Conservation (phyloP, 2,888 invertebrate species). For the Tridacna gigas region DNA sequence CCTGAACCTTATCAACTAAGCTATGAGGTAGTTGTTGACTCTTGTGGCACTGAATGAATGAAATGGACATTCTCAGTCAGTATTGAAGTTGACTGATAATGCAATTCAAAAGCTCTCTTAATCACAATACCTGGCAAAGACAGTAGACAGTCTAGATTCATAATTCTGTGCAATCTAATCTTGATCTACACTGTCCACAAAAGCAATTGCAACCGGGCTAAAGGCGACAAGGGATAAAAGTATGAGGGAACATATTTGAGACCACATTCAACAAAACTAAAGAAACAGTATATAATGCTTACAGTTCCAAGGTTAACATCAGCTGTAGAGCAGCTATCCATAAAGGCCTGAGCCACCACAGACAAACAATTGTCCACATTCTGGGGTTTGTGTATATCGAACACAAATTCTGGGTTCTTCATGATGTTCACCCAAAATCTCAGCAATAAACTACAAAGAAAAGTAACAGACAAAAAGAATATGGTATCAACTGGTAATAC, state of each 20-base stretch:
- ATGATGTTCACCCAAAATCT: conserved; percentile 99
- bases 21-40: no score
- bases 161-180: no score
- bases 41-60: no score
- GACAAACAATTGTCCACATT: conserved; percentile 99
- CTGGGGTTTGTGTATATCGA: conserved; percentile 98
- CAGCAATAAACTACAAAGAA: conserved; percentile 86
- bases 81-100: no score
- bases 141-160: no score
- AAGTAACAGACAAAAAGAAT: neutral
- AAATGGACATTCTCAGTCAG: no score
- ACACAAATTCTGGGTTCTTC: conserved; percentile 99
- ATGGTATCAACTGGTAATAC: neutral
- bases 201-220: neutral
- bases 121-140: no score
- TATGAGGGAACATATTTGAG: neutral
- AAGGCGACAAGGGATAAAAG: no score
- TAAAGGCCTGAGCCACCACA: conserved; percentile 99
- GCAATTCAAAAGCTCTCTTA: no score
- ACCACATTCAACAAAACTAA: no score
- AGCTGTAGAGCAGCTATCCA: conserved; percentile 99
- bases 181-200: neutral
- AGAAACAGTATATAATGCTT: conserved; percentile 19
- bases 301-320: conserved; percentile 97
- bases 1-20: no score